Percentiles rank a stretch among this genome's conserved stretches.
Evolutionary conservation across 2,888 invertebrate genomes (phyloP).

Genomic region (Disparrhopalites patrizii): DNA sequence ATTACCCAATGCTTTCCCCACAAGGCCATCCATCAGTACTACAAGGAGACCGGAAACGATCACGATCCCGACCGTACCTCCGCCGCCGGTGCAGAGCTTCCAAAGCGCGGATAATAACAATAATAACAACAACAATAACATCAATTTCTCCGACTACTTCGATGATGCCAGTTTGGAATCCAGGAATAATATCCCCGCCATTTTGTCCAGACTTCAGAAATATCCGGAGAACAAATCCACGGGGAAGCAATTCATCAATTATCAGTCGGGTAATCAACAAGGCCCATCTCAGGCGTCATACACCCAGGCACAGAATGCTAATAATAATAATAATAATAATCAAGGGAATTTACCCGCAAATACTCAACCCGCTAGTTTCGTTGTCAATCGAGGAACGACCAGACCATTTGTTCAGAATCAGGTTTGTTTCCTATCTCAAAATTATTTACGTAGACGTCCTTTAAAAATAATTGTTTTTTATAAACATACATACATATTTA

Average conservation of each 20-base stretch:
- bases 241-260: too few species aligned
- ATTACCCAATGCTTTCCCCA: not conserved
- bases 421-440: too few species aligned
- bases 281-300: not conserved
- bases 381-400: not conserved
- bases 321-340: not conserved
- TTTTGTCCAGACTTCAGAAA: not conserved
- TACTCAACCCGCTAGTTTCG: not conserved
- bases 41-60: not conserved
- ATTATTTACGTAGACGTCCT: too few species aligned
- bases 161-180: not conserved
- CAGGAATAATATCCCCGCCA: not conserved
- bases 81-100: not conserved
- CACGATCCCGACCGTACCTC: not conserved
- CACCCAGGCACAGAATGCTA: not conserved
- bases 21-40: not conserved
- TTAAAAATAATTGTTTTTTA: too few species aligned
- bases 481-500: too few species aligned
- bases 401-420: too few species aligned
- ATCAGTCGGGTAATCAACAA: too few species aligned
- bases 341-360: not conserved
- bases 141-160: not conserved
- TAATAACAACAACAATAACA: not conserved
- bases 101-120: not conserved
- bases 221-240: too few species aligned